Evolutionary conservation across 2,888 invertebrate genomes (phyloP).

Genomic region (Harpalus rubripes): DNA sequence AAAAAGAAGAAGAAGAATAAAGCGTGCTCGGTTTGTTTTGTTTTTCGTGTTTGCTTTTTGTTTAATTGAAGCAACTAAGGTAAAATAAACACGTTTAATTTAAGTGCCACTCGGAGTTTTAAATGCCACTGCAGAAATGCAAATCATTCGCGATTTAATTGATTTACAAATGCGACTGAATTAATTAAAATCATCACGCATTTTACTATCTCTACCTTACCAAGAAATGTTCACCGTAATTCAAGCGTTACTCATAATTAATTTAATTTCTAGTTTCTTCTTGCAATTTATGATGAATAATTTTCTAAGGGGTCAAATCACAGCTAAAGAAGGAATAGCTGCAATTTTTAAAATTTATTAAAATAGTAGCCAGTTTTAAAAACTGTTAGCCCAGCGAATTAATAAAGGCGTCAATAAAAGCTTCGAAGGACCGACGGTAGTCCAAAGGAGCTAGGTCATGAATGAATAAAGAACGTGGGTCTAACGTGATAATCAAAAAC

Average conservation of each 20-base stretch:
- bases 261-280: not conserved
- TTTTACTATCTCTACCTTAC: not conserved
- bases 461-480: too few species aligned
- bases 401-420: too few species aligned
- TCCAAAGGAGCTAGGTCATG: too few species aligned
- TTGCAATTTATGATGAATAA: not conserved
- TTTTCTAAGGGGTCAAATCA: not conserved
- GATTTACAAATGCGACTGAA: slow-evolving; percentile 41
- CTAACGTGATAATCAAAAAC: too few species aligned
- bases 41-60: slow-evolving; percentile 39
- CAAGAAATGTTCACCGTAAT: not conserved
- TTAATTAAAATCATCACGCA: slow-evolving; percentile 43
- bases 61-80: slow-evolving; percentile 51
- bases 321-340: not conserved
- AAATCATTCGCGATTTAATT: slow-evolving; percentile 47
- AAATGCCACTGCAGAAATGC: slow-evolving; percentile 41
- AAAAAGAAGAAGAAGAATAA: slow-evolving; percentile 51
- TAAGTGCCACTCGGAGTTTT: slow-evolving; percentile 35
- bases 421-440: too few species aligned
- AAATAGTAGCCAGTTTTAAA: not conserved
- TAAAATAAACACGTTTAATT: slow-evolving; percentile 53
- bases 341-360: not conserved
- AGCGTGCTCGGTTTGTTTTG: slow-evolving; percentile 36
- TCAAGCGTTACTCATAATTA: not conserved
- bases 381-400: too few species aligned